Evolutionary conservation across 2,888 invertebrate genomes (phyloP).

Genomic region (Himalopsyche anomala): DNA sequence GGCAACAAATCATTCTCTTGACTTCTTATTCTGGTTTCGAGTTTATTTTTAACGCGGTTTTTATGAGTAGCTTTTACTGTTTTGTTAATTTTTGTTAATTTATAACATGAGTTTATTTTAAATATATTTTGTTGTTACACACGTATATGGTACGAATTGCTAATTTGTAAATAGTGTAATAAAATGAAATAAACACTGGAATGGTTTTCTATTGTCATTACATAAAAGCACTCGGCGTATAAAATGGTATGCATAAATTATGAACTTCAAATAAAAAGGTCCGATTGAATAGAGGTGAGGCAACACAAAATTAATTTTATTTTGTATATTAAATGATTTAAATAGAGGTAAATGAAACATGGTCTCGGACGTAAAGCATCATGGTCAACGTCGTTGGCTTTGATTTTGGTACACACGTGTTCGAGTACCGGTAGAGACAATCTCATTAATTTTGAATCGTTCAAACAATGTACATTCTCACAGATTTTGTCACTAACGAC

Average conservation of each 20-base stretch:
- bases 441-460: too few species aligned
- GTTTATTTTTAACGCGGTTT: conserved; percentile 7
- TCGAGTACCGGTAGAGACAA: too few species aligned
- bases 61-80: conserved; percentile 13
- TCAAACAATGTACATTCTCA: too few species aligned
- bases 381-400: too few species aligned
- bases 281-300: neutral
- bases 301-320: too few species aligned
- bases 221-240: neutral
- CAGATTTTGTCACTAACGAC: too few species aligned
- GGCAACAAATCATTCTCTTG: conserved; percentile 21
- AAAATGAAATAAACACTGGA: conserved; percentile 7
- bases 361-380: too few species aligned
- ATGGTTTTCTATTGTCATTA: conserved; percentile 34
- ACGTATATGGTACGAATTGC: neutral
- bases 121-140: neutral
- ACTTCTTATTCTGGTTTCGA: conserved; percentile 22
- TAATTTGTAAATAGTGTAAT: conserved; percentile 38
- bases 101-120: neutral
- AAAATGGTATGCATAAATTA: conserved; percentile 22
- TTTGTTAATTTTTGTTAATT: conserved; percentile 28
- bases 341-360: too few species aligned
- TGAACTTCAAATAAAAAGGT: neutral
- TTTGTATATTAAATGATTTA: too few species aligned
- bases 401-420: too few species aligned